Evolutionary conservation across 2,888 invertebrate genomes (phyloP).

Genomic region (Acrocyrtus sp.): DNA sequence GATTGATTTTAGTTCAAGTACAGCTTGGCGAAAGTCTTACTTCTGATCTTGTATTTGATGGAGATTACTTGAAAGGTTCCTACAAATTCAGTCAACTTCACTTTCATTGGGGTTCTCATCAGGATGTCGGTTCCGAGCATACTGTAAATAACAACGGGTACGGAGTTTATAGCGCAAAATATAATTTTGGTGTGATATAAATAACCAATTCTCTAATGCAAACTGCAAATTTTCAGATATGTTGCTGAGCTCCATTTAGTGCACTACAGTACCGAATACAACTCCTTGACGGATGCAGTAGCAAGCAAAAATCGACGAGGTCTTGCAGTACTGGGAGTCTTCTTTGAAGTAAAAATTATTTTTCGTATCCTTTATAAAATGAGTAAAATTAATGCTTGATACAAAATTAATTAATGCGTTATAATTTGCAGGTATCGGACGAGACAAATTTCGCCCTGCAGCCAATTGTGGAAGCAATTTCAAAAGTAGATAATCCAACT

Average conservation of each 20-base stretch:
- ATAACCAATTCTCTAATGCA: not conserved
- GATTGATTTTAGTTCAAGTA: slow-evolving; percentile 60
- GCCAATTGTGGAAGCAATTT: slow-evolving; percentile 45
- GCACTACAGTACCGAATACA: slow-evolving; percentile 58
- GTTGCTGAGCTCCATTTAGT: slow-evolving; percentile 61
- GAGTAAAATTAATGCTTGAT: slow-evolving; percentile 1
- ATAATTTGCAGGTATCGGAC: slow-evolving; percentile 39
- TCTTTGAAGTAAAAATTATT: slow-evolving; percentile 52
- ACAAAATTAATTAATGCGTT: no score
- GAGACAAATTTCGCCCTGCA: slow-evolving; percentile 55
- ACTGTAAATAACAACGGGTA: slow-evolving; percentile 55
- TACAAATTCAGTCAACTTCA: slow-evolving; percentile 60
- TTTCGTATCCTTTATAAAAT: not conserved
- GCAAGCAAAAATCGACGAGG: slow-evolving; percentile 55
- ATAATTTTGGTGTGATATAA: not conserved
- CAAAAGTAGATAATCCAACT: slow-evolving; percentile 11
- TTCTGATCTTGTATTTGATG: slow-evolving; percentile 52
- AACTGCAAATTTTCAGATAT: slow-evolving; percentile 47
- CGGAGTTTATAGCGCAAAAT: not conserved
- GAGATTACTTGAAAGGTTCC: slow-evolving; percentile 55
- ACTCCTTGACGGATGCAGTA: slow-evolving; percentile 54
- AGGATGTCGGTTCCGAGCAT: slow-evolving; percentile 59
- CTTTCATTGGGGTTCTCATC: slow-evolving; percentile 60
- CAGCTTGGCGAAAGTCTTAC: slow-evolving; percentile 50
- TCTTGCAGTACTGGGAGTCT: slow-evolving; percentile 62